Conservation (phyloP, 2,113 vertebrate genomes). For the Morone saxatilis region DNA sequence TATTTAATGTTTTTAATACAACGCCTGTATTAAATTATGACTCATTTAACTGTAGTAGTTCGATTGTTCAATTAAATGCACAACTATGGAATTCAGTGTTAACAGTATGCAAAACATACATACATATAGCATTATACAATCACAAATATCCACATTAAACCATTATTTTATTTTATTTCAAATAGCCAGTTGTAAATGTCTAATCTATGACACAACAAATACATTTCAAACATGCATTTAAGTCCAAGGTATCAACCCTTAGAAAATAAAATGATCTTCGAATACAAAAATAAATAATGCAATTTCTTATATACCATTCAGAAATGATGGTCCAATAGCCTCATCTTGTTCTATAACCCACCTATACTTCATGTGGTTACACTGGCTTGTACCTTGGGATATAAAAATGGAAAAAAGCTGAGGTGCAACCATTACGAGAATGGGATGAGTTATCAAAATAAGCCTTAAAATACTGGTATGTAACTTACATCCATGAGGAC, state of each 20-base stretch:
- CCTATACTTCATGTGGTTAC: background rate
- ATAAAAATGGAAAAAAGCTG: conserved; percentile 5
- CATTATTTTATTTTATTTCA: conserved; percentile 33
- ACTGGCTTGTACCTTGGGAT: conserved; percentile 38
- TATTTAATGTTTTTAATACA: no score
- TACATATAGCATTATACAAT: background rate
- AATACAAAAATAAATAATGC: conserved; percentile 77
- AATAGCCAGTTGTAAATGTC: conserved; percentile 10
- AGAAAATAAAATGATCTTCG: conserved; percentile 40
- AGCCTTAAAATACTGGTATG: background rate
- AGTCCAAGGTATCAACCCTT: conserved; percentile 38
- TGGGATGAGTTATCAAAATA: background rate
- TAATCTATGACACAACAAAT: conserved; percentile 8
- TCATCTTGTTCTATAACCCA: background rate
- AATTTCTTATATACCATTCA: conserved; percentile 27
- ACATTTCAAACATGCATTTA: conserved; percentile 31
- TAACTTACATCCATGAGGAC: background rate
- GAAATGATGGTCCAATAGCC: conserved; percentile 15
- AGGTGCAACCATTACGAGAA: conserved; percentile 4
- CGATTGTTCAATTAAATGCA: background rate
- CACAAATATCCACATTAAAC: conserved; percentile 14
- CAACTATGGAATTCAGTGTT: background rate
- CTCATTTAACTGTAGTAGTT: background rate
- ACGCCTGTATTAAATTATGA: background rate
- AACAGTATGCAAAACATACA: background rate